A percentile compares a stretch with the other conserved stretches of the same genome.
phyloP scores from a whole-genome alignment of 2,888 invertebrate genomes.

The Anthophora plumipes region DNA sequence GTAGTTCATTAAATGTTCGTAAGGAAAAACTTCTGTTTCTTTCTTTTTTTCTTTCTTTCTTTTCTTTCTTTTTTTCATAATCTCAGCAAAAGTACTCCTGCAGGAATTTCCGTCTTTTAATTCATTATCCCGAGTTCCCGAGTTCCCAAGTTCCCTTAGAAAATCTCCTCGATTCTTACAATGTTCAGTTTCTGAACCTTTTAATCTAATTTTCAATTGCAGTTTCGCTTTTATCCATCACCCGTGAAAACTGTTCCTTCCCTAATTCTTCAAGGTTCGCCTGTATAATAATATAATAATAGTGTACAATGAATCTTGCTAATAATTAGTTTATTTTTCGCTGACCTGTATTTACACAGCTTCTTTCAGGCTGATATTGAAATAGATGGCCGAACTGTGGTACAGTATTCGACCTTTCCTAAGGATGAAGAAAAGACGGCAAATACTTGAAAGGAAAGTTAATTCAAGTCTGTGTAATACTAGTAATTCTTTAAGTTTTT shows the following conservation, averaged over 20 bases:
- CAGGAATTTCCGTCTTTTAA: not conserved
- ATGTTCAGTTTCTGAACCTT: not conserved
- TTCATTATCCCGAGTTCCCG: slow-evolving; percentile 5
- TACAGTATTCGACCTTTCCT: too few species aligned
- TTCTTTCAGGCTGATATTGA: too few species aligned
- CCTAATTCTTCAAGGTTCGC: not conserved
- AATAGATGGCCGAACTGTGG: too few species aligned
- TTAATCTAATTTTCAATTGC: not conserved
- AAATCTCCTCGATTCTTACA: not conserved
- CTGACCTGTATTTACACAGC: too few species aligned
- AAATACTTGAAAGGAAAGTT: too few species aligned
- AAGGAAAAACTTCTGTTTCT: not conserved
- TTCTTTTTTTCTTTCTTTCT: not conserved
- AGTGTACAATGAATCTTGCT: not conserved
- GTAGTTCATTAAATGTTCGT: not conserved
- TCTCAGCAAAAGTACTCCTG: not conserved
- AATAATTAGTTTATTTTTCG: not conserved
- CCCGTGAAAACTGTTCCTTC: not conserved
- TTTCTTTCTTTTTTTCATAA: not conserved
- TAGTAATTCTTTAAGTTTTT: too few species aligned
- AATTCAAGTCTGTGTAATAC: too few species aligned
- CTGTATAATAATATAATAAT: not conserved
- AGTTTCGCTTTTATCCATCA: not conserved
- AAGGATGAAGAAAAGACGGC: too few species aligned
- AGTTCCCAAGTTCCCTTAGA: not conserved